A percentile compares a stretch with the other conserved stretches of the same genome.
These are phyloP conservation scores for Zaprionus kolodkinae DNA, from an alignment of 1,140 invertebrate genomes.

Conservation along the genomic window DNA sequence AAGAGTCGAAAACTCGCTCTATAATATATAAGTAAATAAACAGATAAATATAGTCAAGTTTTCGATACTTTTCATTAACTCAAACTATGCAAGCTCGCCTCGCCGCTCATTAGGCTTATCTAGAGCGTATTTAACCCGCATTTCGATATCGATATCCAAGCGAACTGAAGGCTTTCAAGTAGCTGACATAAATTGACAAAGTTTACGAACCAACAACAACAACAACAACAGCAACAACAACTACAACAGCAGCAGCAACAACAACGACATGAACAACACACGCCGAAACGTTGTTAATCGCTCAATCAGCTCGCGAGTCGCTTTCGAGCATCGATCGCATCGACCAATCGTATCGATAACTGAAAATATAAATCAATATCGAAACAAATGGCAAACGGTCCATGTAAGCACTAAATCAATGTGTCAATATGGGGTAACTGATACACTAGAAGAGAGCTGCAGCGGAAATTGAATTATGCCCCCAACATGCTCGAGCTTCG, in stretches of 20 bases:
- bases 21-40: too few relatives aligned
- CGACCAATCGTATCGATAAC: conserved; percentile 65
- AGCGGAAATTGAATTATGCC: conserved; percentile 79
- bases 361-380: conserved; percentile 81
- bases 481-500: conserved; percentile 27
- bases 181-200: conserved; percentile 74
- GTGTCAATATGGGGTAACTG: conserved; percentile 77
- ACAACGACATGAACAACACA: neutral
- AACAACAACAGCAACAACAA: neutral
- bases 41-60: neutral
- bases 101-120: neutral
- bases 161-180: conserved; percentile 68
- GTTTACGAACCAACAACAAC: conserved; percentile 49
- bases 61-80: neutral
- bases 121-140: neutral
- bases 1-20: too few relatives aligned
- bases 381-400: conserved; percentile 68
- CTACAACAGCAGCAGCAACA: neutral
- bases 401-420: conserved; percentile 81
- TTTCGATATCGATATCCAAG: neutral
- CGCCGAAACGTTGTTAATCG: conserved; percentile 50
- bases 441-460: conserved; percentile 62
- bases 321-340: conserved; percentile 1
- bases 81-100: neutral
- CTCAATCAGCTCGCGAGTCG: conserved; percentile 58